A percentile compares a stretch with the other conserved stretches of the same genome.
phyloP scores from a whole-genome alignment of 1,140 invertebrate species.

The Gryllus bimaculatus region DNA sequence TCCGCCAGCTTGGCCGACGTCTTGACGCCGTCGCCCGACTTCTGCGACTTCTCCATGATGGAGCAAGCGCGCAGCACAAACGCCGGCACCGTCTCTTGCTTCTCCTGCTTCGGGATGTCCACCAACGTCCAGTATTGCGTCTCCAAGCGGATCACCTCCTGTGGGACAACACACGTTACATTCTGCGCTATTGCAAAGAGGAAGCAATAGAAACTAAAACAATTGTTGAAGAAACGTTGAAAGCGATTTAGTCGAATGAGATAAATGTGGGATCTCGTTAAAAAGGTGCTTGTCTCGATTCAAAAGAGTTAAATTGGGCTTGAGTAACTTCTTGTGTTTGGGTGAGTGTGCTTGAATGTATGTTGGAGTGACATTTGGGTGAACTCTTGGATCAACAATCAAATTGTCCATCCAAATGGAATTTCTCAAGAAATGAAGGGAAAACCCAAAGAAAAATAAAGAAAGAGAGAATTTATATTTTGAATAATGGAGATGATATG shows the following conservation, averaged over 20 bases:
- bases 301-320: not conserved
- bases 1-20: constrained; percentile 71
- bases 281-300: not conserved
- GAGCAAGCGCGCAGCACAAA: constrained; percentile 82
- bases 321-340: too few relatives aligned
- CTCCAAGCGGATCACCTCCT: constrained; percentile 86
- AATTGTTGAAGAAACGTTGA: not conserved
- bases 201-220: not conserved
- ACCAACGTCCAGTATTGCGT: constrained; percentile 89
- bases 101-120: constrained; percentile 79
- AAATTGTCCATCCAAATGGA: too few relatives aligned
- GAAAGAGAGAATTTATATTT: too few relatives aligned
- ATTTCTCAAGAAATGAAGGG: too few relatives aligned
- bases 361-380: too few relatives aligned
- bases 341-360: too few relatives aligned
- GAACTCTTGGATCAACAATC: too few relatives aligned
- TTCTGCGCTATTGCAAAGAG: not conserved
- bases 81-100: constrained; percentile 79
- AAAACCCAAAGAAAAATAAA: too few relatives aligned
- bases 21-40: constrained; percentile 78
- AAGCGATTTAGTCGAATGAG: not conserved
- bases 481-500: too few relatives aligned
- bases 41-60: constrained; percentile 84
- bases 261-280: constrained; percentile 3
- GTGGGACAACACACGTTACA: constrained; percentile 13